Percentiles rank a stretch among this genome's conserved stretches.
Evolutionary conservation across 64 coral and sea anemone genomes (phyloP).

Genomic region (Astreopora myriophthalma): DNA sequence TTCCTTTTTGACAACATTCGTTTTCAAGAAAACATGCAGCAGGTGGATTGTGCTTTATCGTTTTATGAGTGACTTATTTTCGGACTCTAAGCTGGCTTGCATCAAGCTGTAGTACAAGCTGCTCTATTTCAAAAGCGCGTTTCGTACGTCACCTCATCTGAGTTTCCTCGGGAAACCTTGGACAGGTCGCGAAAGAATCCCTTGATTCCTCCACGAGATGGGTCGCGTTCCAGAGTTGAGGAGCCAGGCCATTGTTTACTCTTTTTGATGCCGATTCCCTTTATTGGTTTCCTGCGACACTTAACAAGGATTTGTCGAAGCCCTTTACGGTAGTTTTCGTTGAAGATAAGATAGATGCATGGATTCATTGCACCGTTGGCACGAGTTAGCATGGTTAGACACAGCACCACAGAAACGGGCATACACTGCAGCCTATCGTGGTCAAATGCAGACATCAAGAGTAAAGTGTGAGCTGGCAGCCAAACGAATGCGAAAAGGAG

Average conservation of each 20-base stretch:
- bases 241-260: constrained; percentile 1
- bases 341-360: constrained; percentile 80
- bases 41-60: no score
- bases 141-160: constrained; percentile 15
- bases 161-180: background rate
- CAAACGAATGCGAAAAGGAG: constrained; percentile 81
- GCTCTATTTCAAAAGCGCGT: background rate
- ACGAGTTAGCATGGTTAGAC: constrained; percentile 35
- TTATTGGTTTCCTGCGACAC: background rate
- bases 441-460: constrained; percentile 16
- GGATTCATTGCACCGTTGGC: constrained; percentile 86
- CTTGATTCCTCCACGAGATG: constrained; percentile 15
- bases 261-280: background rate
- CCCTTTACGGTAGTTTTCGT: constrained; percentile 50
- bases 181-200: constrained; percentile 29
- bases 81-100: no score
- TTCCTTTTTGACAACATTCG: no score
- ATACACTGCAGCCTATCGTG: background rate
- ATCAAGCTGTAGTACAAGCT: background rate
- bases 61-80: no score
- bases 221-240: constrained; percentile 27
- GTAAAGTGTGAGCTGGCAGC: constrained; percentile 61
- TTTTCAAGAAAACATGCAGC: no score
- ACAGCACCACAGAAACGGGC: background rate
- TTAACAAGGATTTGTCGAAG: background rate